Percentiles rank a stretch among this genome's conserved stretches.
phyloP scores from a whole-genome alignment of 2,113 vertebrate genomes.

The Triplophysa siluroides region DNA sequence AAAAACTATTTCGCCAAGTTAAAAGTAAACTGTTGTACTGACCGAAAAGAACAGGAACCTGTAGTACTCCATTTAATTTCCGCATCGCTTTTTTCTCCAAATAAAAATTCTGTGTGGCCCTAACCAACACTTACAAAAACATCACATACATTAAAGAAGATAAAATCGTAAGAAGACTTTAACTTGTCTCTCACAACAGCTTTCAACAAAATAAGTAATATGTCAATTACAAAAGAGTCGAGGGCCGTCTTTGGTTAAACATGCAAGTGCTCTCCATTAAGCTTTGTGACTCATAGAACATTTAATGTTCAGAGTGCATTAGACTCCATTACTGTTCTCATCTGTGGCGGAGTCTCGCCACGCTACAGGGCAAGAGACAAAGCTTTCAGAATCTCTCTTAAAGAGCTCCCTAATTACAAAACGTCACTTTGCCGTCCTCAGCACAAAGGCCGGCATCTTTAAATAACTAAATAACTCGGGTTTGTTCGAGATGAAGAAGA shows the following conservation, averaged over 20 bases:
- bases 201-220: neutral
- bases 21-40: too few species aligned
- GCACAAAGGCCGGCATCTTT: neutral
- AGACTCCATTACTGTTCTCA: slow-evolving; percentile 44
- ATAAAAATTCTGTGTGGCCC: too few species aligned
- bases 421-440: neutral
- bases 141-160: too few species aligned
- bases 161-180: neutral
- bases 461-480: slow-evolving; percentile 28
- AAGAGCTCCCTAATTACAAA: slow-evolving; percentile 25
- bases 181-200: neutral
- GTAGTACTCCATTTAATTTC: too few species aligned
- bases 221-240: slow-evolving; percentile 38
- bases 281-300: slow-evolving; percentile 56
- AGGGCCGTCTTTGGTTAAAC: slow-evolving; percentile 44
- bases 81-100: too few species aligned
- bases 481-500: neutral
- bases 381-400: slow-evolving; percentile 10
- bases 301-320: slow-evolving; percentile 48
- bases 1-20: too few species aligned
- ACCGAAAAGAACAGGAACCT: too few species aligned
- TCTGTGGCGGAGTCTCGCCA: slow-evolving; percentile 12
- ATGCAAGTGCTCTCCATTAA: slow-evolving; percentile 60
- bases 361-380: slow-evolving; percentile 27
- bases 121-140: too few species aligned